These are phyloP conservation scores for Hanleya hanleyi DNA, from an alignment of 2,888 invertebrate genomes.

Conservation along the genomic window DNA sequence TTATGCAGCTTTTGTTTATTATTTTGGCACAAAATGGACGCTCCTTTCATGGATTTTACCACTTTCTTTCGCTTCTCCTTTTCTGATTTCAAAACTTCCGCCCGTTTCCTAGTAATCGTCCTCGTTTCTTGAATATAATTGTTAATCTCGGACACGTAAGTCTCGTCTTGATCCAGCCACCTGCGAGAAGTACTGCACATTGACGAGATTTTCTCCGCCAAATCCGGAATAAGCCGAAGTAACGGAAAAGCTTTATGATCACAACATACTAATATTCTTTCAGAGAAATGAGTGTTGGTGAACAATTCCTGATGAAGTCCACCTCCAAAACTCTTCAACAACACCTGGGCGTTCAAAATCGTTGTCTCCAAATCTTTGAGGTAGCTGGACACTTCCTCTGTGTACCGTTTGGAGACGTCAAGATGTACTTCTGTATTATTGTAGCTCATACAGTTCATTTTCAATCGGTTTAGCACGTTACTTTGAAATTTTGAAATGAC, in stretches of 20 bases:
- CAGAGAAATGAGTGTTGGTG: slow-evolving; percentile 55
- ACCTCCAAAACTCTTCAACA: slow-evolving; percentile 57
- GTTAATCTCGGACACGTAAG: slow-evolving; percentile 66
- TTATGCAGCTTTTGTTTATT: slow-evolving; percentile 62
- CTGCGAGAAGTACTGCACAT: slow-evolving; percentile 56
- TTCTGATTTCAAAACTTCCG: slow-evolving; percentile 55
- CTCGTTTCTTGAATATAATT: slow-evolving; percentile 64
- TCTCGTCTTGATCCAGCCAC: slow-evolving; percentile 68
- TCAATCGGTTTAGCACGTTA: slow-evolving; percentile 59
- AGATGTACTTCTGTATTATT: slow-evolving; percentile 50
- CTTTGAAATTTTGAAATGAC: slow-evolving; percentile 56
- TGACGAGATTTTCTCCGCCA: slow-evolving; percentile 56
- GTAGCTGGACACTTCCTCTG: slow-evolving; percentile 56
- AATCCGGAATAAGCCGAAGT: slow-evolving; percentile 63
- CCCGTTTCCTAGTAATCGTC: slow-evolving; percentile 52
- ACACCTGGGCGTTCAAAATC: slow-evolving; percentile 49
- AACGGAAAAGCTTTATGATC: slow-evolving; percentile 69
- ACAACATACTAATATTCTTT: slow-evolving; percentile 59
- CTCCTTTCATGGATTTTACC: slow-evolving; percentile 60
- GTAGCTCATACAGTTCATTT: slow-evolving; percentile 61
- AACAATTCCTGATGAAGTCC: slow-evolving; percentile 63
- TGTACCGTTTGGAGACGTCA: slow-evolving; percentile 58
- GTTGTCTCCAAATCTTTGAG: slow-evolving; percentile 49
- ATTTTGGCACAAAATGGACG: slow-evolving; percentile 58
- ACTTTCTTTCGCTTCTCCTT: slow-evolving; percentile 63